Evolutionary conservation across 2,797 vertebrate genomes (phyloP).

Genomic region (Malacoctenus gilli): DNA sequence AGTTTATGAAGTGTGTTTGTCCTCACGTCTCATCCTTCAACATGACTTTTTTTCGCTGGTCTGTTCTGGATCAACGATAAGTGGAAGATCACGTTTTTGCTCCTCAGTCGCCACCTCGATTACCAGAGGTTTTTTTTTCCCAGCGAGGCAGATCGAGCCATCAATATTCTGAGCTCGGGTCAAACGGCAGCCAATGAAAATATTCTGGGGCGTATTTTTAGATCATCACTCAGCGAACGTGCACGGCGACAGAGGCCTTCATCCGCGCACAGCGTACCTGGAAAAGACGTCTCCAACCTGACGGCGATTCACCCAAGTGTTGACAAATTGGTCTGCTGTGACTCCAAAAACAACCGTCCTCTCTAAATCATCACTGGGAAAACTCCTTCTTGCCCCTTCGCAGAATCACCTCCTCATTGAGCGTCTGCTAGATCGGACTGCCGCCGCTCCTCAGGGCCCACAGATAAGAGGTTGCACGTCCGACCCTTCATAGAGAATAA

Average conservation of each 20-base stretch:
- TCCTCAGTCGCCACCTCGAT: neutral
- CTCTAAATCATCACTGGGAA: constrained; percentile 6
- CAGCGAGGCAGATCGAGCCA: constrained; percentile 9
- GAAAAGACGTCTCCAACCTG: constrained; percentile 43
- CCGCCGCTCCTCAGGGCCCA: constrained; percentile 1
- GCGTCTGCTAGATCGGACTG: constrained; percentile 37
- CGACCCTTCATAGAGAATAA: neutral
- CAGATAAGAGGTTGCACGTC: too few species aligned
- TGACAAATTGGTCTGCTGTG: constrained; percentile 57
- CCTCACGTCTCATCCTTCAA: constrained; percentile 2
- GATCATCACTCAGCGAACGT: constrained; percentile 49
- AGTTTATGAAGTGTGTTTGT: constrained; percentile 38
- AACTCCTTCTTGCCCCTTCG: constrained; percentile 28
- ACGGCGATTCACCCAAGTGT: constrained; percentile 22
- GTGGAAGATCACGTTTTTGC: constrained; percentile 1
- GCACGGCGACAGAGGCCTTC: constrained; percentile 17
- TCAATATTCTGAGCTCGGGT: constrained; percentile 23
- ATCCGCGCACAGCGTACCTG: constrained; percentile 33
- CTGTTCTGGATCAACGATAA: neutral
- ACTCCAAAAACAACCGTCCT: constrained; percentile 47
- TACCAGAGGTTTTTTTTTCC: neutral
- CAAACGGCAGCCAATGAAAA: constrained; percentile 59
- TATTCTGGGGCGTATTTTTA: constrained; percentile 35
- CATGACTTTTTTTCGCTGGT: neutral
- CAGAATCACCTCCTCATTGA: constrained; percentile 14